phyloP scores from a whole-genome alignment of 2,113 vertebrate species.

The Myotis davidii region DNA sequence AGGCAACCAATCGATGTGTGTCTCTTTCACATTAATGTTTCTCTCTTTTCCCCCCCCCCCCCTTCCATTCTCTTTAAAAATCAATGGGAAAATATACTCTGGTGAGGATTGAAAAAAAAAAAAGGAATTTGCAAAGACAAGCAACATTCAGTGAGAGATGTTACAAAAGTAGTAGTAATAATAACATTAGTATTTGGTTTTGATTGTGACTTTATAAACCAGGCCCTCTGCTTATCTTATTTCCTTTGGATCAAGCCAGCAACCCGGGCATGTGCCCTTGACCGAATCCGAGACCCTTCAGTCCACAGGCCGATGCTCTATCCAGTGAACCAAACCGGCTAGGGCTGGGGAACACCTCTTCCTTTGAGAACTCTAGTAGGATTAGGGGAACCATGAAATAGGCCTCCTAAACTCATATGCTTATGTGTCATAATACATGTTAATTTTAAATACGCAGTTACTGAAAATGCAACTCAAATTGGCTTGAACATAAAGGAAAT shows the following conservation, averaged over 20 bases:
- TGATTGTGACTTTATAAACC: background rate
- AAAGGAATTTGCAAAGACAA: background rate
- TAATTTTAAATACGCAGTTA: background rate
- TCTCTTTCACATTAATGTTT: too few relatives aligned
- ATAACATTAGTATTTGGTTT: background rate
- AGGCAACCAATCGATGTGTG: too few relatives aligned
- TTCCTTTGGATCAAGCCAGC: background rate
- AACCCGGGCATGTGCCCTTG: too few relatives aligned
- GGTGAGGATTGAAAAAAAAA: too few relatives aligned
- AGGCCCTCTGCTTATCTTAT: background rate
- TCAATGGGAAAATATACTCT: too few relatives aligned
- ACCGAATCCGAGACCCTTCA: too few relatives aligned
- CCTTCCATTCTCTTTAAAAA: too few relatives aligned
- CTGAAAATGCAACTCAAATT: background rate
- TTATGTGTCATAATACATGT: background rate
- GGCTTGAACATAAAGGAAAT: background rate
- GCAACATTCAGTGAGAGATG: background rate
- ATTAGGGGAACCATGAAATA: background rate
- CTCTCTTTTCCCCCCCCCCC: too few relatives aligned
- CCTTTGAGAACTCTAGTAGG: background rate
- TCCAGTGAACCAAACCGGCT: too few relatives aligned
- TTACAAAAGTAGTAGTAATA: background rate
- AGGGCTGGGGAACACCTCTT: background rate
- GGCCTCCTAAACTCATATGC: background rate
- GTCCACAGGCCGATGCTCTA: too few relatives aligned